These are phyloP conservation scores for Pristiophorus japonicus DNA, from an alignment of 2,113 vertebrate genomes.

Conservation along the genomic window DNA sequence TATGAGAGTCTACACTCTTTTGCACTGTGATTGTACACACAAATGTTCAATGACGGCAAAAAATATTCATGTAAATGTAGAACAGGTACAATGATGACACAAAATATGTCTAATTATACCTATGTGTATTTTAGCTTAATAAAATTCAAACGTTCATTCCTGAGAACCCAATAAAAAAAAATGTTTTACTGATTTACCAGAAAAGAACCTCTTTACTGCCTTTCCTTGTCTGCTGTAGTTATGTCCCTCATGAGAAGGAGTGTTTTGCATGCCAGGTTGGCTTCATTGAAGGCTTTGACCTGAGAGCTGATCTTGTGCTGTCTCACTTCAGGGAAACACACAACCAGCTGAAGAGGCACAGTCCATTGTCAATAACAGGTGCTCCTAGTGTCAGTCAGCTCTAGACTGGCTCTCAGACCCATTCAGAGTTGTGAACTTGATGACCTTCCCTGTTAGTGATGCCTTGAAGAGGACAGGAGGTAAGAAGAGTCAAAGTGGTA, in stretches of 20 bases:
- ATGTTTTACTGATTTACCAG: not conserved
- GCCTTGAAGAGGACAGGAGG: not conserved
- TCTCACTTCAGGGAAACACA: not conserved
- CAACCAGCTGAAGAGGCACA: not conserved
- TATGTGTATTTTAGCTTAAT: not conserved
- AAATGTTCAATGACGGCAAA: not conserved
- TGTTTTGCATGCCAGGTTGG: not conserved
- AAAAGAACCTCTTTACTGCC: not conserved
- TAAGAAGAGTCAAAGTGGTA: not conserved
- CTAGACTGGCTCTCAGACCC: not conserved
- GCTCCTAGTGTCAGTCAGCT: not conserved
- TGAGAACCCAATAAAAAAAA: not conserved
- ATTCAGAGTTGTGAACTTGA: not conserved
- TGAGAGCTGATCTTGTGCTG: not conserved
- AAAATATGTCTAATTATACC: not conserved
- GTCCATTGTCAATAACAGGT: not conserved
- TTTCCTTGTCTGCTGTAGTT: not conserved
- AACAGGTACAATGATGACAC: not conserved
- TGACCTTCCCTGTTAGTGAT: not conserved
- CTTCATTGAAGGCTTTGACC: not conserved
- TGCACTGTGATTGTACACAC: not conserved
- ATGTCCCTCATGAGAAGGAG: not conserved
- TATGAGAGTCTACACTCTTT: not conserved
- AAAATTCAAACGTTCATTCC: not conserved
- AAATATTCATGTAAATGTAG: not conserved